Evolutionary conservation across 2,113 vertebrate genomes (phyloP).

Genomic region (Eidolon helvum): DNA sequence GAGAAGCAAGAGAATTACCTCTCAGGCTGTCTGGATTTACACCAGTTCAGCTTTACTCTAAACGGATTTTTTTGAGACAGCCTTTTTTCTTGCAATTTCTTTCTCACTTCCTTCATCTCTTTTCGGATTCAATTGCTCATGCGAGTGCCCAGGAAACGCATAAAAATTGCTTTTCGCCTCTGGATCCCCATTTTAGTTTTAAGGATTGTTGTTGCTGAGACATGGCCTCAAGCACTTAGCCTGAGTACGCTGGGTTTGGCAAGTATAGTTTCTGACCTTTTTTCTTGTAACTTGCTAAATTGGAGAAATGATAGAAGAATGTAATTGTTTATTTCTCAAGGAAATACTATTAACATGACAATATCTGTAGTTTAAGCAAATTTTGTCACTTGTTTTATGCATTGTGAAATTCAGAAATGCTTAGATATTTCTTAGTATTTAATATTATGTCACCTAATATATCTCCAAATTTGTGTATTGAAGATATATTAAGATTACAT

Average conservation of each 20-base stretch:
- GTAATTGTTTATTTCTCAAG: slow-evolving; percentile 49
- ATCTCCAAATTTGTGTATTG: not conserved
- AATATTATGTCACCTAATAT: not conserved
- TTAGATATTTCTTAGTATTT: slow-evolving; percentile 54
- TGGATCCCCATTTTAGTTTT: slow-evolving; percentile 97
- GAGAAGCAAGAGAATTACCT: slow-evolving; percentile 69
- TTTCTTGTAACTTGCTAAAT: slow-evolving; percentile 59
- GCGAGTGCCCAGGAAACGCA: slow-evolving; percentile 92
- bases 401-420: slow-evolving; percentile 51
- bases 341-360: slow-evolving; percentile 49
- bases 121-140: slow-evolving; percentile 84
- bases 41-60: slow-evolving; percentile 59
- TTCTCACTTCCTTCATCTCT: slow-evolving; percentile 72
- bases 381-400: slow-evolving; percentile 26
- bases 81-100: slow-evolving; percentile 76
- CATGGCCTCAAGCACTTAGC: slow-evolving; percentile 81
- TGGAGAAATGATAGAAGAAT: slow-evolving; percentile 58
- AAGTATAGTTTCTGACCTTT: slow-evolving; percentile 85
- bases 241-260: slow-evolving; percentile 85
- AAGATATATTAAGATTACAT: not conserved
- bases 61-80: slow-evolving; percentile 73
- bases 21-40: slow-evolving; percentile 67
- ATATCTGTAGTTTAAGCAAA: slow-evolving; percentile 38
- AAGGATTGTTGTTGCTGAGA: slow-evolving; percentile 93
- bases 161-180: slow-evolving; percentile 94